phyloP scores from a whole-genome alignment of 2,113 vertebrate genomes.

The Marmota flaviventris region DNA sequence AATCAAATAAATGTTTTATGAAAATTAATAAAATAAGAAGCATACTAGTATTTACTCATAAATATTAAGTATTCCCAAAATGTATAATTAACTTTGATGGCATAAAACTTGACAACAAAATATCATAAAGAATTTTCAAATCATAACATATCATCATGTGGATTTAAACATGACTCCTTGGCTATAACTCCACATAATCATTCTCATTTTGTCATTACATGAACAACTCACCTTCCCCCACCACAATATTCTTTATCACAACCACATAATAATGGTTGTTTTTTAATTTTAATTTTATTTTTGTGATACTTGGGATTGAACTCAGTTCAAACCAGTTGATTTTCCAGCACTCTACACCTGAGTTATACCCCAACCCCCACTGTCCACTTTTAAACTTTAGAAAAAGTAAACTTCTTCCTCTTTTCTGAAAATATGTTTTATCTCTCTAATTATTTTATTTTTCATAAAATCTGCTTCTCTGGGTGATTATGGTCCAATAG shows the following conservation, averaged over 20 bases:
- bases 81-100: background rate
- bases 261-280: no score
- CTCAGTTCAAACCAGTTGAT: no score
- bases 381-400: background rate
- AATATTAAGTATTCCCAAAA: background rate
- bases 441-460: background rate
- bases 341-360: no score
- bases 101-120: background rate
- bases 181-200: background rate
- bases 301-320: no score
- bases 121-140: background rate
- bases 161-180: background rate
- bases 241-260: no score
- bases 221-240: background rate
- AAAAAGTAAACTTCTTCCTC: background rate
- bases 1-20: background rate
- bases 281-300: no score
- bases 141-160: no score
- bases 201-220: background rate
- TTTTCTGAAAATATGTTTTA: background rate
- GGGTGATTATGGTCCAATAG: background rate
- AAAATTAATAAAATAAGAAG: background rate
- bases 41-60: background rate
- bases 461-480: background rate
- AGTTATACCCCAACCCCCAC: no score